These are phyloP conservation scores for Oryctes rhinoceros DNA, from an alignment of 1,140 invertebrate genomes.

Conservation along the genomic window DNA sequence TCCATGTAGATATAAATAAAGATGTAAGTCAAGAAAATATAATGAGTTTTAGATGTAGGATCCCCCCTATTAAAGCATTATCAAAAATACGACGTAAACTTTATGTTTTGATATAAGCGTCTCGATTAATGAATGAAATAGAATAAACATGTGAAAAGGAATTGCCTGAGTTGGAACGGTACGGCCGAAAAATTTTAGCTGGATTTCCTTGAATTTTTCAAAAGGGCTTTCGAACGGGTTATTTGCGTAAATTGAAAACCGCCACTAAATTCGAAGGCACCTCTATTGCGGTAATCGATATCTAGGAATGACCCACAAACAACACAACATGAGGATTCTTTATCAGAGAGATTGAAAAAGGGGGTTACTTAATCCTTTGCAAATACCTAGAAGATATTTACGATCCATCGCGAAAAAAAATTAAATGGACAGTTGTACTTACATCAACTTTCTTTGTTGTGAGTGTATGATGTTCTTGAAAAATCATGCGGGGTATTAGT, in stretches of 20 bases:
- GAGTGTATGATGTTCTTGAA: conserved; percentile 56
- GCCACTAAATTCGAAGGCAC: neutral
- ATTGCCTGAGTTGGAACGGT: too few relatives aligned
- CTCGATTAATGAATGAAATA: too few relatives aligned
- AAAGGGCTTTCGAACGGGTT: neutral
- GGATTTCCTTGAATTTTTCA: neutral
- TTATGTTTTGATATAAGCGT: too few relatives aligned
- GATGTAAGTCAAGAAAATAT: too few relatives aligned
- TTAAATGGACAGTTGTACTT: conserved; percentile 49
- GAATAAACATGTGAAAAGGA: too few relatives aligned
- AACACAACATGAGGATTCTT: conserved; percentile 43
- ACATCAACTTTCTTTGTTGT: conserved; percentile 59
- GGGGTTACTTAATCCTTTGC: neutral
- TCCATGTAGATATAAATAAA: too few relatives aligned
- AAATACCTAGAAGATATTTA: neutral
- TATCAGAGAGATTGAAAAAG: conserved; percentile 25
- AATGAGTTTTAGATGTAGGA: too few relatives aligned
- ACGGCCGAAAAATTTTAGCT: too few relatives aligned
- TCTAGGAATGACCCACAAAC: conserved; percentile 57
- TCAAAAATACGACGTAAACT: too few relatives aligned
- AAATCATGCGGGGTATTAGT: conserved; percentile 58
- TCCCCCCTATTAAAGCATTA: too few relatives aligned
- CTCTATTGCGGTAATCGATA: conserved; percentile 54
- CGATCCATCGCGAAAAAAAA: neutral
- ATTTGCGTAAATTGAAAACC: neutral